Evolutionary conservation across 2,113 vertebrate species (phyloP), one percentile per base, ranked within the genome.

Genomic region (Pomatorhinus ruficollis): DNA sequence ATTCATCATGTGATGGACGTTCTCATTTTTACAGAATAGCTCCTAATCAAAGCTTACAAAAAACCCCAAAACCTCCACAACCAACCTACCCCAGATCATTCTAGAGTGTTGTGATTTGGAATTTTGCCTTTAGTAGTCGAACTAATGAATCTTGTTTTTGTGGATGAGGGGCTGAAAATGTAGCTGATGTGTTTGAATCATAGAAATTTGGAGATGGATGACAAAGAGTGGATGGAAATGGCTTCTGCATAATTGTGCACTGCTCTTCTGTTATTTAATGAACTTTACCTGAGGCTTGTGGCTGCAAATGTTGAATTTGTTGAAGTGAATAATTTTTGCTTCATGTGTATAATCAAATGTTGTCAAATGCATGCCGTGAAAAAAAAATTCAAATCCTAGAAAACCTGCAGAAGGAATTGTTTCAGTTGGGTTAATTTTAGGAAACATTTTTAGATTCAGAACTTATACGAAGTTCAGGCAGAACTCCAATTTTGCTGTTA

Each of bases 321-420:
- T 82, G 49, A 82, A 82, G 56, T 54, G 10, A 90, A n/a, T 56
- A 54, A 44, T 44, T 81, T 89, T 84, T 94, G 12, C 35, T 95
- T 66, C n/a, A 8, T 54, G 14, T 49, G 13, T 65, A 53, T 86
- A 54, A 82, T 54, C 11, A 87, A 78, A 39, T 63, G 9, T 44
- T 77, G 28, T 63, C 60, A 84, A 78, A 66, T 44, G 8, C 16
- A 19, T 8, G 7, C 15, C 60, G 19, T 64, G 49, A 35, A 80
- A 80, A 72, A 75, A 54, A 33, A 28, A 9, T 14, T 27, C 71
- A 59, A 60, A 68, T 2, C 28, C 6, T 27, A 64, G 23, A 40
- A 65, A 69, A 10, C 2, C 23, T 14, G 3, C 31, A 77, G 33
- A 60, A 37, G 24, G 3, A 66, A 44, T 83, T 72, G 50, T 52